Conservation (phyloP, 2,797 vertebrate species). For the Semaprochilodus insignis region DNA sequence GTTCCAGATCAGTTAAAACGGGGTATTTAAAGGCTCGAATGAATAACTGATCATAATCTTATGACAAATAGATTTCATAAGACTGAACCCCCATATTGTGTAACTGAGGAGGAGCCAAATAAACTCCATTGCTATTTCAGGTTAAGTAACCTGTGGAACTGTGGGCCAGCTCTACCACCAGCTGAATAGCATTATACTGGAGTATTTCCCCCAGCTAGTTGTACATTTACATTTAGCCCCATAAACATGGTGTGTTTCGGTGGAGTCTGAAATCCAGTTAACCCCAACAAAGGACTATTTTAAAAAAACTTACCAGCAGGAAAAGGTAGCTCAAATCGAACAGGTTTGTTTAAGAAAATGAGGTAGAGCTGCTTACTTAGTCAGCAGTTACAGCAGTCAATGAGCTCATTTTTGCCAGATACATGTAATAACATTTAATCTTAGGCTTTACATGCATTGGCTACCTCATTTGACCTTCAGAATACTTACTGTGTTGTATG, state of each 20-base stretch:
- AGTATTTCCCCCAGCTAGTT: not conserved
- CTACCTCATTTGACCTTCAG: not conserved
- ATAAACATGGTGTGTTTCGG: not conserved
- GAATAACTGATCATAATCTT: too few relatives aligned
- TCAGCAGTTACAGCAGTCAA: not conserved
- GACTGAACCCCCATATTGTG: not conserved
- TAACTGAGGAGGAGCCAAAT: not conserved
- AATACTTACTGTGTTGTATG: not conserved
- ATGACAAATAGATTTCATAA: not conserved
- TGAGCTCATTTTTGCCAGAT: not conserved
- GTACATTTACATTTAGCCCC: not conserved
- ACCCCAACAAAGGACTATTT: not conserved
- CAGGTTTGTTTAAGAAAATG: not conserved
- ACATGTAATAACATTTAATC: not conserved
- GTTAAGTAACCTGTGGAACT: not conserved
- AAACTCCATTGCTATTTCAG: not conserved
- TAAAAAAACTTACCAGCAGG: constrained; percentile 5
- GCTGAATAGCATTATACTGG: not conserved
- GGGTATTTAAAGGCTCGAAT: not conserved
- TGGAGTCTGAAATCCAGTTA: not conserved
- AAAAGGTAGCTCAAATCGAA: not conserved
- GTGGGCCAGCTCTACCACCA: not conserved
- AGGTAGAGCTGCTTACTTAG: not conserved
- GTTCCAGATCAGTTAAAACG: not conserved
- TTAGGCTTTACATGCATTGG: not conserved